phyloP scores from a whole-genome alignment of 2,888 invertebrate species.

The Chalcosyrphus nemorum region DNA sequence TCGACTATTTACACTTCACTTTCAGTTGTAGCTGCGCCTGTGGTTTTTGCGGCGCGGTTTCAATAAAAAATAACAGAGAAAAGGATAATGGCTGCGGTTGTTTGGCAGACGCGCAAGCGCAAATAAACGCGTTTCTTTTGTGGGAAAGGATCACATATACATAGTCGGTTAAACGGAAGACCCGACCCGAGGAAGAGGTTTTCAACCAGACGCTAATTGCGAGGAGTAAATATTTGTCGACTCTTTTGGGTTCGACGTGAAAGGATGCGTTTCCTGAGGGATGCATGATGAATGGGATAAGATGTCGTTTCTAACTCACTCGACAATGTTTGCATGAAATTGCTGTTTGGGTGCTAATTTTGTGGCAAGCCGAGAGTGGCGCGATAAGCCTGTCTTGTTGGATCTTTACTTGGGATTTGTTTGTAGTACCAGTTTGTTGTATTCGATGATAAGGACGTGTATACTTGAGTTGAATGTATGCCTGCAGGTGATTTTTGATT shows the following conservation, averaged over 20 bases:
- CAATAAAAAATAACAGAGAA: constrained; percentile 9
- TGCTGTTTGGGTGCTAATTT: constrained; percentile 65
- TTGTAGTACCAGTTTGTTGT: too few species aligned
- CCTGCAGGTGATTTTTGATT: constrained; percentile 19
- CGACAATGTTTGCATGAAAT: constrained; percentile 21
- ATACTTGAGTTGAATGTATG: not conserved
- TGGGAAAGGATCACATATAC: constrained; percentile 8
- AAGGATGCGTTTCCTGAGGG: constrained; percentile 24
- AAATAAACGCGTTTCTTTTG: constrained; percentile 53
- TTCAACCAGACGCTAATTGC: constrained; percentile 60
- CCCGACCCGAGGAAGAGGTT: constrained; percentile 46
- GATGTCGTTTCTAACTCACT: constrained; percentile 2
- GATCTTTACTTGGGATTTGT: constrained; percentile 44
- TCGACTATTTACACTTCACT: constrained; percentile 35
- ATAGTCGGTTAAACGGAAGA: too few species aligned
- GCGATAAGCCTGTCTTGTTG: constrained; percentile 27
- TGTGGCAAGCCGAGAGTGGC: constrained; percentile 43
- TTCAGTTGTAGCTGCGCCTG: constrained; percentile 26
- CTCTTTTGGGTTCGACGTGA: constrained; percentile 1
- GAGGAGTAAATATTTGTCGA: constrained; percentile 67
- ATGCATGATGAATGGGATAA: constrained; percentile 21
- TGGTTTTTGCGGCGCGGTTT: constrained; percentile 54
- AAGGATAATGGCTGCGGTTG: constrained; percentile 64
- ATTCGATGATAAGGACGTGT: constrained; percentile 12
- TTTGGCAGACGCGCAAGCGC: constrained; percentile 38